These are phyloP conservation scores for Megalopta genalis DNA, from an alignment of 1,140 invertebrate species.

Conservation along the genomic window DNA sequence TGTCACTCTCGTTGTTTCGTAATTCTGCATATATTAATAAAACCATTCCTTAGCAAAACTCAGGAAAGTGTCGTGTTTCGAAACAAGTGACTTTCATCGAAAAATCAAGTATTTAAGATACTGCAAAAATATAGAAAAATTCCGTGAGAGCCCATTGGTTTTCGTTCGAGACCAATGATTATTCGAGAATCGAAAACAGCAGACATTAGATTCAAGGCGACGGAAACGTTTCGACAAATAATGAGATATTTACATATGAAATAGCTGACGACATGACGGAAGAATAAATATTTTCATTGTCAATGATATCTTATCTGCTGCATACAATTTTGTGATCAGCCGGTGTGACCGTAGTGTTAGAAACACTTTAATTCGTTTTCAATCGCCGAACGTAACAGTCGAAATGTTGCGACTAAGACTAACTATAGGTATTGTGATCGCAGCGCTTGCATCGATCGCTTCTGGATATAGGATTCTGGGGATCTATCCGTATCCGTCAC, in stretches of 20 bases:
- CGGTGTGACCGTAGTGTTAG: neutral
- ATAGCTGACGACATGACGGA: neutral
- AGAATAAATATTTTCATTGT: neutral
- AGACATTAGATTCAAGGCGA: no score
- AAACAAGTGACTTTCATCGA: no score
- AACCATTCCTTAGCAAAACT: no score
- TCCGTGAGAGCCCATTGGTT: no score
- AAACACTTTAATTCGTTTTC: neutral
- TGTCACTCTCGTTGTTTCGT: no score
- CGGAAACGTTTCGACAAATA: neutral
- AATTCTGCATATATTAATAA: no score
- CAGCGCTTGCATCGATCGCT: neutral
- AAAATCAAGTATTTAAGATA: no score
- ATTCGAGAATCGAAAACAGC: no score
- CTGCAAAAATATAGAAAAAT: no score
- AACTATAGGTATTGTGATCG: neutral
- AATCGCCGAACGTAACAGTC: neutral
- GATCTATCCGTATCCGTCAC: slow-evolving; percentile 71
- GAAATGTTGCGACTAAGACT: neutral
- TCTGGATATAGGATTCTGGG: slow-evolving; percentile 72
- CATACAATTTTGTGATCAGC: neutral
- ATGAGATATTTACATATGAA: neutral
- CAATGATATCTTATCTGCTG: neutral
- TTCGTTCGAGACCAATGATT: no score
- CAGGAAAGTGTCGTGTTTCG: no score